Base-by-base conservation (phyloP, 2,888 invertebrate genomes). In the Branchipolynoe longqiensis region DNA sequence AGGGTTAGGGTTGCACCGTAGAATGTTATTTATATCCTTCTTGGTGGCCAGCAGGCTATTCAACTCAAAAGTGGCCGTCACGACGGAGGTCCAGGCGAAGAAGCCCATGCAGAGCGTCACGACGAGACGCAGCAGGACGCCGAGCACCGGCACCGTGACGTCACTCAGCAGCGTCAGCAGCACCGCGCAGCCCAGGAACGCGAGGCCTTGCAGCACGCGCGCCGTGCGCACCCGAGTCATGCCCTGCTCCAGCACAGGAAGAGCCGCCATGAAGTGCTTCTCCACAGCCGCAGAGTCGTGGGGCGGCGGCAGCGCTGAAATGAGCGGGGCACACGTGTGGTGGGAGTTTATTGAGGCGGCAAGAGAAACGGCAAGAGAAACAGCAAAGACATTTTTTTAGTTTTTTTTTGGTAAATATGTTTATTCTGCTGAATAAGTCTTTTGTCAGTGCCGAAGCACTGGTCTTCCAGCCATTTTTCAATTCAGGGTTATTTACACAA, bases 1-100 rank as follows among this genome's bases (percentile, higher is more conserved):
- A 18, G 28, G 14, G 28, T 78, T 82, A 22, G 84, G 84, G 36
- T 84, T 84, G 56, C 85, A 85, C 58, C 85, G 83, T 4, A 88
- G 54, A 22, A 86, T 58, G 40, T 85, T 87, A 58, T 88, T 88
- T 33, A 88, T 81, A 56, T 88, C 87, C 69, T 88, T 87, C 82
- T 81, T 84, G 40, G 85, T 64, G 4, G 88, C 84, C 12, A 25
- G 78, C 12, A 88, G n/a, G 22, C 86, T 78, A 64, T 78, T 85
- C 36, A 82, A 25, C 59, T 88, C 88, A 14, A 62, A 38, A n/a
- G 64, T 83, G 25, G 82, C 59, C 58, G 81, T 82, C 28, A 88
- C 58, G 6, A 86, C n/a, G 8, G 64, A 54, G 36, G 33, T 85
- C 88, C 88, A 88, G n/a, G 62, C 12, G 36, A 31, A 85, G 83